These are phyloP conservation scores for Bubo scandiacus DNA, from an alignment of 2,113 vertebrate species.

Conservation along the genomic window DNA sequence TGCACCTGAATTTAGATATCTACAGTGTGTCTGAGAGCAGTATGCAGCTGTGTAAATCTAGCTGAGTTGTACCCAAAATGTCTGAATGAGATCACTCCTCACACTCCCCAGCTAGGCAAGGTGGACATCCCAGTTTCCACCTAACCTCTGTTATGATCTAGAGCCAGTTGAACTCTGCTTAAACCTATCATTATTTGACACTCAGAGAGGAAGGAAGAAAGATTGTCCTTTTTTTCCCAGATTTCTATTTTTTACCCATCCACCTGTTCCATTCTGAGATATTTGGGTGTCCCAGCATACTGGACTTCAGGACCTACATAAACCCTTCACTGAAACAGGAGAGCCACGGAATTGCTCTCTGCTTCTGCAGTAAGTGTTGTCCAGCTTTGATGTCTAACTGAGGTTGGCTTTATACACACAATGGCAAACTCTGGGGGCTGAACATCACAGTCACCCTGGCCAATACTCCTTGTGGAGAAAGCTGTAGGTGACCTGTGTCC, in stretches of 20 bases:
- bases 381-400: not conserved
- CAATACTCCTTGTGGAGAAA: not conserved
- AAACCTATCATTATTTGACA: not conserved
- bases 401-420: not conserved
- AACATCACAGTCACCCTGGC: not conserved
- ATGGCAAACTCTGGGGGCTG: not conserved
- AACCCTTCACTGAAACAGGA: not conserved
- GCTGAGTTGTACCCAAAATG: not conserved
- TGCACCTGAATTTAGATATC: not conserved
- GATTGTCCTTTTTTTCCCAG: not conserved
- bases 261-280: not conserved
- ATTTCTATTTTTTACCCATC: not conserved
- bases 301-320: not conserved
- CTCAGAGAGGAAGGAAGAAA: not conserved
- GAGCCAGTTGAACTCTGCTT: not conserved
- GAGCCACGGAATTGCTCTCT: not conserved
- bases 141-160: not conserved
- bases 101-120: rapidly evolving
- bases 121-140: not conserved
- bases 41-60: not conserved
- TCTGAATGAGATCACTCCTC: not conserved
- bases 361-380: not conserved
- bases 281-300: not conserved
- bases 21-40: not conserved
- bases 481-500: not conserved